Percentiles rank a stretch among this genome's conserved stretches.
Evolutionary conservation across 2,888 invertebrate species (phyloP).

Genomic region (Yponomeuta malinellus): DNA sequence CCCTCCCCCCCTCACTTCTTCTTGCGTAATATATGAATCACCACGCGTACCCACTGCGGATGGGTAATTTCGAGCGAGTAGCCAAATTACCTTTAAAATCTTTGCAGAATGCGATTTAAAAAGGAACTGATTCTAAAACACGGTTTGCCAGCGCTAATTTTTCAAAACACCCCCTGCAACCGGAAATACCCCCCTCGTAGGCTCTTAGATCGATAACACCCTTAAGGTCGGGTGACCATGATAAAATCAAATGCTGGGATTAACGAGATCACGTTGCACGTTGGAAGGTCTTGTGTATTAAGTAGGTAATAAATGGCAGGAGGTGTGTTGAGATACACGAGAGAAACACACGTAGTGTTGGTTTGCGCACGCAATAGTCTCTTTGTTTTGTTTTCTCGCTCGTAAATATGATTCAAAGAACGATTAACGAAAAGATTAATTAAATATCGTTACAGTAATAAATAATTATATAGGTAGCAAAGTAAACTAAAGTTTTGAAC

Average conservation of each 20-base stretch:
- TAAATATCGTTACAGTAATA: too few relatives aligned
- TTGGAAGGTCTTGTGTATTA: slow-evolving; percentile 8
- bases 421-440: too few relatives aligned
- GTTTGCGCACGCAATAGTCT: too few relatives aligned
- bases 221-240: slow-evolving; percentile 55
- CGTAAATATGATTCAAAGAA: too few relatives aligned
- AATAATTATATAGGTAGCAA: too few relatives aligned
- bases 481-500: too few relatives aligned
- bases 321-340: neutral
- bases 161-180: slow-evolving; percentile 65
- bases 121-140: neutral
- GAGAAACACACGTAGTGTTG: too few relatives aligned
- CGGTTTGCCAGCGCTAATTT: slow-evolving; percentile 60
- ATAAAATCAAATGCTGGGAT: slow-evolving; percentile 9
- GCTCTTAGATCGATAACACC: slow-evolving; percentile 63
- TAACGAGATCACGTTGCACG: neutral
- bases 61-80: too few relatives aligned
- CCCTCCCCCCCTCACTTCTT: too few relatives aligned
- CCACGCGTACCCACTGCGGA: too few relatives aligned
- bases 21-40: too few relatives aligned
- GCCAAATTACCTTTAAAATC: neutral
- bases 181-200: slow-evolving; percentile 60
- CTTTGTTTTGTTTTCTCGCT: too few relatives aligned
- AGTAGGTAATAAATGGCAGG: slow-evolving; percentile 11
- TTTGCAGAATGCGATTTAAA: neutral